phyloP scores from a whole-genome alignment of 2,797 vertebrate species.

The Pangasius krempfi region DNA sequence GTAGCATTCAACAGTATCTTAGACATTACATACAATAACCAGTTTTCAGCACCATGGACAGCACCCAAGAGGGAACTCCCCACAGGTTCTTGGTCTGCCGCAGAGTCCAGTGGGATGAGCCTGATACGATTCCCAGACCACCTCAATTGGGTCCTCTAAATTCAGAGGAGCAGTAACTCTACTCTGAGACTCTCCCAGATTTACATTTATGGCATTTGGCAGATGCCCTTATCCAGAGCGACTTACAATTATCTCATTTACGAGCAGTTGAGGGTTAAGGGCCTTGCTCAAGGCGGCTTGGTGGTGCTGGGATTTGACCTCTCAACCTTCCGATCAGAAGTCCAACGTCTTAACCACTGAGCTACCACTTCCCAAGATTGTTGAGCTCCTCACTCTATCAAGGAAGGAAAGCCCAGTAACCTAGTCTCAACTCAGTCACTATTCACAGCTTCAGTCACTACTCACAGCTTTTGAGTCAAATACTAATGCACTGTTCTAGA shows the following conservation, averaged over 20 bases:
- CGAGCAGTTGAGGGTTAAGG: too few species aligned
- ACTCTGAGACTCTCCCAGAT: not conserved
- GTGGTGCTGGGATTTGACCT: too few species aligned
- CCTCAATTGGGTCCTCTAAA: not conserved
- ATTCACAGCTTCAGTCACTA: not conserved
- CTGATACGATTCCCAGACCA: not conserved
- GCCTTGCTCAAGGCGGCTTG: too few species aligned
- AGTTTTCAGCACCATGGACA: slow-evolving; percentile 9
- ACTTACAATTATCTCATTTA: too few species aligned
- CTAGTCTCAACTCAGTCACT: too few species aligned
- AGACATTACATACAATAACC: not conserved
- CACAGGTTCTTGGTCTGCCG: not conserved
- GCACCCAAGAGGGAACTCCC: not conserved
- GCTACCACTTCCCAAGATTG: not conserved
- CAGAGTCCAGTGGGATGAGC: not conserved
- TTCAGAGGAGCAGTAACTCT: not conserved
- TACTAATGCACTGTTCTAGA: not conserved
- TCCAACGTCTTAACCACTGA: too few species aligned
- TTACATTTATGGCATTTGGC: too few species aligned
- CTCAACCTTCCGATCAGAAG: too few species aligned
- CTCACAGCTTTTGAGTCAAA: not conserved
- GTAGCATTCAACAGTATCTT: not conserved
- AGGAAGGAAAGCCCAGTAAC: too few species aligned
- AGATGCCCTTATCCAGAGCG: too few species aligned
- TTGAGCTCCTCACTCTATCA: not conserved